Base-by-base conservation (phyloP, 2,888 invertebrate genomes). In the Stratiomys singularior region DNA sequence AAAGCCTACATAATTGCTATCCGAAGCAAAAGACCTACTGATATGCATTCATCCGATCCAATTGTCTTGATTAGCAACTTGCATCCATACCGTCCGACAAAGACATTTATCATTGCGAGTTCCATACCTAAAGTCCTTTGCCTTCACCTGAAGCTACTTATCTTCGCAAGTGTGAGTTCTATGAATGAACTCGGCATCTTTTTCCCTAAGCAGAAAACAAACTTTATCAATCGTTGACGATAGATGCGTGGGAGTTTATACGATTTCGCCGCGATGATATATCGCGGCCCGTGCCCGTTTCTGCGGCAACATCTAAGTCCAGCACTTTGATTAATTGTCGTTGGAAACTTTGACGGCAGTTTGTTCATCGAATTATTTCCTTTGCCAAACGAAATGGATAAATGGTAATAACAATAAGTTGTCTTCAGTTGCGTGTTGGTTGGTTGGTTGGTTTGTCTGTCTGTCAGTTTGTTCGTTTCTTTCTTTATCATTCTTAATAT, bases 321-420 rank as follows among this genome's bases (percentile, higher is more conserved):
- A 18, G 28, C 56, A 37, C 21, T 37, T 74, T 74, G 74, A 74
- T 74, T 74, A 58, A 74, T 74, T 30, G 58, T 37, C 44, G 21
- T 23, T 58, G 74, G n/a, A 74, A 58, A 9, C 25, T 23, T 21
- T 60, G 37, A 60, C 58, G 74, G 58, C 30, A 74, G 37, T 72
- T 72, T 52, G 28, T 67, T 69, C 30, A 11, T 69, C 69, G 69
- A 69, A 69, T 69, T 47, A 46, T 69, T 21, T 28, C 37, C 37
- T 44, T 74, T 44, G 18, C 30, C 23, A 37, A 52, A 21, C 28
- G 52, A 28, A 52, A 44, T 37, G 74, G 58, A 23, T 56, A 28
- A 28, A 7, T 27, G 56, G 28, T 72, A 27, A 72, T 52, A 72
- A 72, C 56, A 72, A 72, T 69, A 72, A 72, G 37, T 66, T 66